Evolutionary conservation across 2,797 vertebrate genomes (phyloP).

Genomic region (Dallia pectoralis): DNA sequence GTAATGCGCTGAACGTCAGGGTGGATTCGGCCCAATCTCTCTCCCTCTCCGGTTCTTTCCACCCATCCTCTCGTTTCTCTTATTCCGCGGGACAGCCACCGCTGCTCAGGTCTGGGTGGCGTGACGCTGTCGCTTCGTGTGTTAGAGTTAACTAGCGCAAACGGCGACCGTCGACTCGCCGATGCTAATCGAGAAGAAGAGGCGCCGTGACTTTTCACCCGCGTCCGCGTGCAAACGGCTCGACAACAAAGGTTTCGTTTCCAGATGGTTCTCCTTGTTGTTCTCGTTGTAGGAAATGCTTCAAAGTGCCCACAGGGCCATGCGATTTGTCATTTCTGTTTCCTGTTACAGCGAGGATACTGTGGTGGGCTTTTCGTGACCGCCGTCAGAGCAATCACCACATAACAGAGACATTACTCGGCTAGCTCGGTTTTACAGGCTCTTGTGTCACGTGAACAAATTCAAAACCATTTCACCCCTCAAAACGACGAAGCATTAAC

Average conservation of each 20-base stretch:
- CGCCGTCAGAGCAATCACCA: conserved; percentile 32
- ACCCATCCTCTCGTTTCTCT: not conserved
- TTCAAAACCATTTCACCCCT: not conserved
- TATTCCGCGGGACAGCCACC: conserved; percentile 30
- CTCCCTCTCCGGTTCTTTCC: conserved; percentile 11
- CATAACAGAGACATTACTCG: conserved; percentile 36
- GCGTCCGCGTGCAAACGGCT: not conserved
- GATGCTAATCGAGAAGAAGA: not conserved
- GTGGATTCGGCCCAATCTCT: conserved; percentile 86
- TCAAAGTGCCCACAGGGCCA: not conserved
- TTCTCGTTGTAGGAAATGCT: not conserved
- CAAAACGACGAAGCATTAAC: not conserved
- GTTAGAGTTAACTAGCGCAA: not conserved
- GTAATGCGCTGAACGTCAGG: conserved; percentile 99
- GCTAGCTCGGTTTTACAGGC: conserved; percentile 12
- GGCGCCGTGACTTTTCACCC: not conserved
- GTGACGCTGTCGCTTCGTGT: conserved; percentile 73
- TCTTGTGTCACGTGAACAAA: not conserved
- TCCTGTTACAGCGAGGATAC: not conserved
- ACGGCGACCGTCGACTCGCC: not conserved
- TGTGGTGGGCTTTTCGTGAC: not conserved
- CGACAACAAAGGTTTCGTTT: not conserved
- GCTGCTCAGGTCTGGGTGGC: conserved; percentile 70
- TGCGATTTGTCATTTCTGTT: not conserved
- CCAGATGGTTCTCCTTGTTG: not conserved